A percentile compares a stretch with the other conserved stretches of the same genome.
phyloP scores from a whole-genome alignment of 2,888 invertebrate genomes.

The Sarcophaga carnaria region DNA sequence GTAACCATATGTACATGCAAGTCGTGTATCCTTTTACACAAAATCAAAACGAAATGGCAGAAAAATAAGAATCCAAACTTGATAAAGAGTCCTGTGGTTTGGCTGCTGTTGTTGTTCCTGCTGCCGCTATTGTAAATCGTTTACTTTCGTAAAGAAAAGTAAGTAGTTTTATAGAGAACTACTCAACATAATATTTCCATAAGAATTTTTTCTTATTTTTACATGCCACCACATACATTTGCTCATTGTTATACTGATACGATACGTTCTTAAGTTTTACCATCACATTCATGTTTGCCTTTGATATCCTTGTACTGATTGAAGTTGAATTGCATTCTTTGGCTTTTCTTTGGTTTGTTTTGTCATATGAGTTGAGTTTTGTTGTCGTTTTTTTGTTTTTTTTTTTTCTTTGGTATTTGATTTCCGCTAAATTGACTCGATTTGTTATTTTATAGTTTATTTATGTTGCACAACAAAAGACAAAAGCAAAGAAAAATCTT shows the following conservation, averaged over 20 bases:
- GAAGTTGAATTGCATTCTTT: constrained; percentile 4
- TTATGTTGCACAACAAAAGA: constrained; percentile 59
- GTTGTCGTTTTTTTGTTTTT: constrained; percentile 19
- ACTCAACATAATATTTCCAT: constrained; percentile 62
- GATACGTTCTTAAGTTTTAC: constrained; percentile 9
- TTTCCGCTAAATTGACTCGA: constrained; percentile 75
- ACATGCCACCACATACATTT: constrained; percentile 3
- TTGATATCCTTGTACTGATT: constrained; percentile 38
- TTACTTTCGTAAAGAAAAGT: not conserved
- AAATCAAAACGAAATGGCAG: not conserved
- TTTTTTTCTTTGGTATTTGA: constrained; percentile 64
- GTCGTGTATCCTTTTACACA: constrained; percentile 22
- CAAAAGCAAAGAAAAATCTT: not conserved
- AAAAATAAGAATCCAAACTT: constrained; percentile 10
- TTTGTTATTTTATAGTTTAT: constrained; percentile 74
- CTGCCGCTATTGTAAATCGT: not conserved
- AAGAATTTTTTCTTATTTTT: constrained; percentile 35
- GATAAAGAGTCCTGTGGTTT: constrained; percentile 61
- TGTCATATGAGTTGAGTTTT: constrained; percentile 56
- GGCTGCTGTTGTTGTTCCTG: constrained; percentile 6
- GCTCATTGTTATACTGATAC: constrained; percentile 17
- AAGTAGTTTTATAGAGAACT: constrained; percentile 29
- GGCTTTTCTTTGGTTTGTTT: constrained; percentile 33
- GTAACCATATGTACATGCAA: constrained; percentile 21
- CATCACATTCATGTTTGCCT: constrained; percentile 4